Conservation (phyloP, 2,113 vertebrate genomes). For the Trogon surrucura region DNA sequence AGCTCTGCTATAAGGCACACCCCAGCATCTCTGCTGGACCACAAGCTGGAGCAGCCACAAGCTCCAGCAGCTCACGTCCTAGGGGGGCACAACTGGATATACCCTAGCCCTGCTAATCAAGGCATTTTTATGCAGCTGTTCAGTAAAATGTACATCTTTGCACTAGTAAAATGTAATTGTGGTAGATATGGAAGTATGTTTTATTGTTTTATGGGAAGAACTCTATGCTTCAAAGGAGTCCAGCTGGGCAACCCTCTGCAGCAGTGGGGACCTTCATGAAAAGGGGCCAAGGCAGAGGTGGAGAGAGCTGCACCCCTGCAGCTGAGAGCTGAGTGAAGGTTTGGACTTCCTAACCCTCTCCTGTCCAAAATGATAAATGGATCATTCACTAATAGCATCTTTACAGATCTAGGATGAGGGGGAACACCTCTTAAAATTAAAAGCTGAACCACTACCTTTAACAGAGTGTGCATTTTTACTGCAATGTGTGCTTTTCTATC, state of each 20-base stretch:
- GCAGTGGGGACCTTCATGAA: not conserved
- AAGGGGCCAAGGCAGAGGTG: fast-evolving
- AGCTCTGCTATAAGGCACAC: not conserved
- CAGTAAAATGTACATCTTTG: not conserved
- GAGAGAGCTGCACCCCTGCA: not conserved
- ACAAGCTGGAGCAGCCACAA: not conserved
- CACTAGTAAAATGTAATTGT: not conserved
- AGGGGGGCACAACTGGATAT: fast-evolving
- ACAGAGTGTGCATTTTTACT: not conserved
- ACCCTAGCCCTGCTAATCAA: too few relatives aligned
- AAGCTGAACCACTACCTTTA: not conserved
- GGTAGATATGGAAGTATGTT: not conserved
- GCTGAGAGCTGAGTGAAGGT: not conserved
- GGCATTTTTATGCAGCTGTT: not conserved
- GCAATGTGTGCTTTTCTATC: not conserved
- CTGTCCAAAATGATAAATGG: not conserved
- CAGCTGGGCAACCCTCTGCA: not conserved
- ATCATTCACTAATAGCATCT: not conserved
- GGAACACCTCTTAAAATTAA: not conserved
- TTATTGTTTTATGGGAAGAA: not conserved
- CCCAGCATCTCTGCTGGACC: not conserved
- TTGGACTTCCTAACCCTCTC: not conserved
- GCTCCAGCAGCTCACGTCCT: not conserved
- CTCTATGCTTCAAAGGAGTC: not conserved
- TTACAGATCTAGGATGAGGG: not conserved